A percentile compares a stretch with the other conserved stretches of the same genome.
Evolutionary conservation across 2,113 vertebrate genomes (phyloP).

Genomic region (Monopterus albus): DNA sequence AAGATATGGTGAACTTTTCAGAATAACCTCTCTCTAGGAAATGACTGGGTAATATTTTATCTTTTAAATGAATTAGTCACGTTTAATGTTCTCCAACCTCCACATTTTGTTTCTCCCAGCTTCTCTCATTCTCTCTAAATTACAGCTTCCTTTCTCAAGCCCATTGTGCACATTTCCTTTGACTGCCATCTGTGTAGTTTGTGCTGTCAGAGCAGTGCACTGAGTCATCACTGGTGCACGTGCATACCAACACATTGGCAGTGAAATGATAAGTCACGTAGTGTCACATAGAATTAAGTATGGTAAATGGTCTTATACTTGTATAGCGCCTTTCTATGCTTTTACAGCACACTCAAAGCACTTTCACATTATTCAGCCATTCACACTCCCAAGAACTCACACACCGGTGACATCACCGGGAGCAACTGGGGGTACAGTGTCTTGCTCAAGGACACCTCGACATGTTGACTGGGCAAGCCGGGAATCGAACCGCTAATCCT

Average conservation of each 20-base stretch:
- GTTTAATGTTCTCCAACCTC: conserved; percentile 16
- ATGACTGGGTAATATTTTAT: neutral
- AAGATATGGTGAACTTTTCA: neutral
- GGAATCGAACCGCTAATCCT: no score
- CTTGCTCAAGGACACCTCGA: no score
- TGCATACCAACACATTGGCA: conserved; percentile 15
- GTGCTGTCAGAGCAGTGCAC: conserved; percentile 46
- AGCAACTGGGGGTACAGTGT: no score
- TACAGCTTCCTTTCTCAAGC: conserved; percentile 32
- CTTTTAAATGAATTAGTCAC: conserved; percentile 45
- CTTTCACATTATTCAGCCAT: no score
- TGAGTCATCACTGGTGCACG: conserved; percentile 46
- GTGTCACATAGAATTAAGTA: conserved; percentile 19
- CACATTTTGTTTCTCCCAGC: conserved; percentile 8
- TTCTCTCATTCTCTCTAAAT: conserved; percentile 27
- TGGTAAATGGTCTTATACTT: no score
- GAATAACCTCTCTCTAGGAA: conserved; percentile 37
- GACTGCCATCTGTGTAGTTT: conserved; percentile 67
- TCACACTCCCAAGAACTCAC: no score
- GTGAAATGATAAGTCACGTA: conserved; percentile 9
- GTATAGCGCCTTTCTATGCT: no score
- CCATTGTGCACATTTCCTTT: conserved; percentile 65
- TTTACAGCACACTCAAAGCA: no score
- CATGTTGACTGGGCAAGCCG: no score
- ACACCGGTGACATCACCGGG: no score